phyloP scores from a whole-genome alignment of 2,113 vertebrate species.

The Chiloscyllium plagiosum region DNA sequence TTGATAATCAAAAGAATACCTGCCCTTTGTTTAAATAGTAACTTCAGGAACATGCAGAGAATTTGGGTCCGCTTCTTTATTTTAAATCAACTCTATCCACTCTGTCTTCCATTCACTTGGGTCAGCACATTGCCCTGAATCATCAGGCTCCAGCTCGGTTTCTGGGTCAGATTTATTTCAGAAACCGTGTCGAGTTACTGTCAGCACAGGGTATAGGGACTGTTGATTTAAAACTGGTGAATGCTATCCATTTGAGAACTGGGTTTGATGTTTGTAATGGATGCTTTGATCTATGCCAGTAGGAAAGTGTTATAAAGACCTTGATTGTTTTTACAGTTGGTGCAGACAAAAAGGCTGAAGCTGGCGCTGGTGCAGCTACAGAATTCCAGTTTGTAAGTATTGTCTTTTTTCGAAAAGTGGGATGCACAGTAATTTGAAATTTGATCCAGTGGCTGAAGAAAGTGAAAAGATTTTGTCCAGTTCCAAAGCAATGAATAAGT shows the following conservation, averaged over 20 bases:
- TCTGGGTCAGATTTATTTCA: neutral
- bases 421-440: neutral
- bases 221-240: neutral
- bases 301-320: neutral
- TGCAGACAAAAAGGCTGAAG: constrained; percentile 96
- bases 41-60: neutral
- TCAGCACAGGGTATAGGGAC: neutral
- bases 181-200: neutral
- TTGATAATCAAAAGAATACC: neutral
- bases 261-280: neutral
- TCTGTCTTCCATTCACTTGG: neutral
- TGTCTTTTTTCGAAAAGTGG: neutral
- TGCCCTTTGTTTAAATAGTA: neutral
- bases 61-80: neutral
- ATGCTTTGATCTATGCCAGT: neutral
- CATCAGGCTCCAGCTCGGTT: neutral
- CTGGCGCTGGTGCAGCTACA: constrained; percentile 90
- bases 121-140: neutral
- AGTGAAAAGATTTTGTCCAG: neutral
- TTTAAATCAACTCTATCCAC: neutral
- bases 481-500: neutral
- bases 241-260: neutral
- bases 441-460: neutral
- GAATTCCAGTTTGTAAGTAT: constrained; percentile 98
- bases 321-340: constrained; percentile 61